These are phyloP conservation scores for Neodiprion pinetum DNA, from an alignment of 1,140 invertebrate genomes.

Conservation along the genomic window DNA sequence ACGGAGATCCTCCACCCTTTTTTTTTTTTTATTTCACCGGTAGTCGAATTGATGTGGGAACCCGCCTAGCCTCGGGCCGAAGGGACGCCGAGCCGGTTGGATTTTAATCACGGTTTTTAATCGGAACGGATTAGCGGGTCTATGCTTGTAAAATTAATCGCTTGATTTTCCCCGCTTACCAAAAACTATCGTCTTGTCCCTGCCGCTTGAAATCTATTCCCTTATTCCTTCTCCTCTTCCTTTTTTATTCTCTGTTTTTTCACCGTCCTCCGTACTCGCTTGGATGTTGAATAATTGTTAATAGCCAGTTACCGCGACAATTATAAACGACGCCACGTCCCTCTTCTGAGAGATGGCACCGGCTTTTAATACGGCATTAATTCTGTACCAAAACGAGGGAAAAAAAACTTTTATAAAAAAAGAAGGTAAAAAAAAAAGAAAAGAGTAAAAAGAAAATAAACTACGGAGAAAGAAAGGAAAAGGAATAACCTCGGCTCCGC, in stretches of 20 bases:
- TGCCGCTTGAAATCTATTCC: no score
- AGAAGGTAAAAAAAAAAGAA: no score
- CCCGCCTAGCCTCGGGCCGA: neutral
- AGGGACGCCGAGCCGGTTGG: neutral
- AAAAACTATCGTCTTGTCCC: no score
- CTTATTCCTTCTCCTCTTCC: neutral
- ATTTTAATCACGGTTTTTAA: neutral
- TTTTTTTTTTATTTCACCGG: neutral
- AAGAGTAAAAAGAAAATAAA: no score
- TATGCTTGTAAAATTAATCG: neutral
- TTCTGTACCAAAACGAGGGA: neutral
- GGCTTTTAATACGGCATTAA: slow-evolving; percentile 7
- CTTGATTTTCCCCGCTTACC: neutral
- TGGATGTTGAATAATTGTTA: slow-evolving; percentile 2
- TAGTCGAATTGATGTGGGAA: slow-evolving; percentile 6
- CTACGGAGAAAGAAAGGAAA: neutral
- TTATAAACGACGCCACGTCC: neutral
- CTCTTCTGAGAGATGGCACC: slow-evolving; percentile 4
- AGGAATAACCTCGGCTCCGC: neutral
- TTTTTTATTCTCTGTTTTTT: neutral
- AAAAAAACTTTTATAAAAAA: neutral
- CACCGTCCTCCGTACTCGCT: neutral
- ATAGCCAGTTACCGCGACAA: neutral
- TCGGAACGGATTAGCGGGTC: slow-evolving; percentile 1
- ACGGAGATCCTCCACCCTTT: slow-evolving; percentile 18